phyloP scores from a whole-genome alignment of 2,797 vertebrate species.

The Microctenopoma lineatum region DNA sequence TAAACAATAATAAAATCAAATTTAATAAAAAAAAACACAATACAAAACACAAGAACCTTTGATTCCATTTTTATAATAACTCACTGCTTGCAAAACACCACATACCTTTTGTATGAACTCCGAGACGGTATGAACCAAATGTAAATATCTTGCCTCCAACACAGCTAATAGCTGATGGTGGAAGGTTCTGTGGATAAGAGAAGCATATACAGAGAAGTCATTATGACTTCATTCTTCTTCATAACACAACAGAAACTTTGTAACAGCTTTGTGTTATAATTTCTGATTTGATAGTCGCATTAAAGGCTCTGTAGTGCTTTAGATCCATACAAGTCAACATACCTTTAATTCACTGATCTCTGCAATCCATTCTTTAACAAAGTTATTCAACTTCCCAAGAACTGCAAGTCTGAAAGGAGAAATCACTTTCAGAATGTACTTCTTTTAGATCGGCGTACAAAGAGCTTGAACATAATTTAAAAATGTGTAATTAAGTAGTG shows the following conservation, averaged over 20 bases:
- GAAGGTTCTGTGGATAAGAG: conserved; percentile 86
- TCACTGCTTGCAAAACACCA: background rate
- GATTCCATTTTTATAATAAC: too few species aligned
- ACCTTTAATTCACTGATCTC: conserved; percentile 96
- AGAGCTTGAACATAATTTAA: background rate
- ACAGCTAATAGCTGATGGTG: conserved; percentile 86
- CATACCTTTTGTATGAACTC: conserved; percentile 98
- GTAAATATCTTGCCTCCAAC: conserved; percentile 97
- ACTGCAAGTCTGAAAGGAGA: conserved; percentile 88
- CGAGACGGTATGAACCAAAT: conserved; percentile 97
- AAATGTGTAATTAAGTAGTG: background rate
- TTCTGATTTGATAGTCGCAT: background rate
- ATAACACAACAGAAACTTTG: background rate
- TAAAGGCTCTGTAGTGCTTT: background rate
- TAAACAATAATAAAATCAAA: too few species aligned
- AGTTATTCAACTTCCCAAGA: conserved; percentile 92
- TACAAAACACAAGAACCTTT: too few species aligned
- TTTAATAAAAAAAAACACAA: too few species aligned
- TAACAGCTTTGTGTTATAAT: background rate
- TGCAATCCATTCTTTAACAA: conserved; percentile 96
- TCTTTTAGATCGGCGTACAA: background rate
- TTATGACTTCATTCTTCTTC: background rate
- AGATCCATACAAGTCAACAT: conserved; percentile 36
- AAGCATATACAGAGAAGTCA: conserved; percentile 3
- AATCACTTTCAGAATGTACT: conserved; percentile 11